phyloP scores from a whole-genome alignment of 2,797 vertebrate genomes.

The Anabacerthia variegaticeps region DNA sequence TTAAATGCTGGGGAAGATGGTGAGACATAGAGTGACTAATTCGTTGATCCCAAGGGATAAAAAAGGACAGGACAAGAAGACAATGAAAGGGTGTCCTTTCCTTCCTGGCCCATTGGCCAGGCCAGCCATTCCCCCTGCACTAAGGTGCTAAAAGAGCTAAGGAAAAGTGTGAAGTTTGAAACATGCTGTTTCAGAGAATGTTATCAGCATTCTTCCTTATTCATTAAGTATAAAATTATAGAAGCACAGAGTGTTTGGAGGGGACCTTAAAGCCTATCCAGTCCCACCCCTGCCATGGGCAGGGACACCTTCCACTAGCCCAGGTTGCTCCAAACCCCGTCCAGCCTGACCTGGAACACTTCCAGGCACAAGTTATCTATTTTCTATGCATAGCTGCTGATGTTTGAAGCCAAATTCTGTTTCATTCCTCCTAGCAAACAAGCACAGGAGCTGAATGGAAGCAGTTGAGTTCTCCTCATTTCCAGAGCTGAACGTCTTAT shows the following conservation, averaged over 20 bases:
- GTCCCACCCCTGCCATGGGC: neutral
- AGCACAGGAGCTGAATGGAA: neutral
- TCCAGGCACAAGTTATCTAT: neutral
- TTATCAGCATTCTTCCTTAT: neutral
- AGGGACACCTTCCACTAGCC: neutral
- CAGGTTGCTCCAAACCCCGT: neutral
- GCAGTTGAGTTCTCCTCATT: neutral
- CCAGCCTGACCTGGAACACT: neutral
- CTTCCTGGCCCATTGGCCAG: neutral
- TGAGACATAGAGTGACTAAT: neutral
- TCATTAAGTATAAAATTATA: neutral
- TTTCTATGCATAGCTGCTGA: neutral
- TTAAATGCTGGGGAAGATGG: neutral
- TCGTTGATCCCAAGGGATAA: neutral
- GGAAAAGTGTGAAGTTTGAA: neutral
- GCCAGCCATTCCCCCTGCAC: accelerated
- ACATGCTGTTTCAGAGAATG: neutral
- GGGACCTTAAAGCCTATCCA: neutral
- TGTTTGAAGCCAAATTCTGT: neutral
- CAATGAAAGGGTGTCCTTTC: neutral
- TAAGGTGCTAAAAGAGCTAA: neutral
- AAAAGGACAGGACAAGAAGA: neutral
- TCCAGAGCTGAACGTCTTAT: neutral
- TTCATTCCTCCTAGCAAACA: neutral
- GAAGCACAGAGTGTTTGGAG: neutral